phyloP scores from a whole-genome alignment of 2,113 vertebrate genomes.

The Lamprologus sp. region DNA sequence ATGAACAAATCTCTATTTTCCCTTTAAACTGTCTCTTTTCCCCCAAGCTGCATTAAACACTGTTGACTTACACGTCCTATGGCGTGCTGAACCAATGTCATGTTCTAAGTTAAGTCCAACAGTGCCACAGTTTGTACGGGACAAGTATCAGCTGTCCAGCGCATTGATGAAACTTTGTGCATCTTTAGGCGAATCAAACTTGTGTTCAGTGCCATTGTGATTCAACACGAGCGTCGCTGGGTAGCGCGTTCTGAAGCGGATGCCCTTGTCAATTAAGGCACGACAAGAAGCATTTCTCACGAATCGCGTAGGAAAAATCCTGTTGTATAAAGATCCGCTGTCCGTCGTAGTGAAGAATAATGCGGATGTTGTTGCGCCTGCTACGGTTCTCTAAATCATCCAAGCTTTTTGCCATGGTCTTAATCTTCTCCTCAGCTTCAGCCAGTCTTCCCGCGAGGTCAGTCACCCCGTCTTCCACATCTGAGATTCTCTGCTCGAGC shows the following conservation, averaged over 20 bases:
- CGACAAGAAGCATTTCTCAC: background rate
- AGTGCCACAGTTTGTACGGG: background rate
- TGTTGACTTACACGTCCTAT: rapidly evolving
- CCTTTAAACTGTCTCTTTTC: background rate
- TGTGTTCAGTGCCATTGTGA: background rate
- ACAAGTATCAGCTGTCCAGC: background rate
- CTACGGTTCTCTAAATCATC: background rate
- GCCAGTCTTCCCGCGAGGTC: rapidly evolving
- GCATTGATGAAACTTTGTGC: background rate
- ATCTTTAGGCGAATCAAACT: background rate
- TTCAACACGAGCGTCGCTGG: background rate
- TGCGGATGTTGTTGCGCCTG: rapidly evolving
- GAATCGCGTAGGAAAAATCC: background rate
- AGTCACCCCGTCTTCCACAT: background rate
- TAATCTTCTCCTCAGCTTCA: background rate
- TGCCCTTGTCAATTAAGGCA: background rate
- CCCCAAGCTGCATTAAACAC: background rate
- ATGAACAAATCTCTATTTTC: background rate
- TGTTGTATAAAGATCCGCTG: too few relatives aligned
- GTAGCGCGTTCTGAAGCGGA: background rate
- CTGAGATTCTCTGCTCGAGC: background rate
- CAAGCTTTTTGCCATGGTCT: rapidly evolving
- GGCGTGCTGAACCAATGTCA: rapidly evolving
- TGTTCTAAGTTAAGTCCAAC: background rate
- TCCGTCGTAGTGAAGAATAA: background rate